Evolutionary conservation across 2,113 vertebrate genomes (phyloP), one percentile per base, ranked within the genome.

Genomic region (Octodon degus): DNA sequence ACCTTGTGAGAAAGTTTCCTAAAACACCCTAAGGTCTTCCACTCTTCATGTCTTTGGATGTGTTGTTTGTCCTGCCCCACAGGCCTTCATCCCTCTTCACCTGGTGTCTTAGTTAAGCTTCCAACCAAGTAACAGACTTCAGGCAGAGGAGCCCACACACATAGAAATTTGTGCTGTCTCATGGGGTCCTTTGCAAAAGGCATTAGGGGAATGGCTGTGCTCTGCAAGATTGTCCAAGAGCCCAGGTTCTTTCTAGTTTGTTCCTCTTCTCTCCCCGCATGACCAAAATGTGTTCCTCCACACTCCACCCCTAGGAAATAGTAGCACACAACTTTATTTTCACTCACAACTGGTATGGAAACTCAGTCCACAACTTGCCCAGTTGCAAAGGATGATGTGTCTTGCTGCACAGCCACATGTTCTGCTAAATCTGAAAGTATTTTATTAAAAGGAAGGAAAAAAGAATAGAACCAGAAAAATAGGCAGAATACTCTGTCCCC

Each of bases 21-120:
- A 72, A 92, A 90, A 68, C 11, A n/a, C 72, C 50, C 32, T 87
- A 16, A 90, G 37, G 91, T 90, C 80, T 83, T 95, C 89, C 67
- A 40, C 68, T 67, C 86, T 67, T 82, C 16, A 2, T 58, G 25
- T 95, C 80, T 95, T 77, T 53, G 74, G 67, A 91, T 50, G 17
- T 72, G 22, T 25, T 68, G 2, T 84, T 87, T 60, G 81, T 60
- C 86, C 70, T 37, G 32, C 65, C 50, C 53, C 90, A 1, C 4
- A 63, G 22, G 12, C 74, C 72, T 37, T 86, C 55, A 40, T 95
- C 79, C 74, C 91, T 95, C 80, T 82, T 76, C 65, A 65, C 24
- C 76, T 32, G 34, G 27, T 80, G 13, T 68, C 58, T 63, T 88
- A 7, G 30, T 88, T 92, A 72, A 34, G 14, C 47, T 81, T 85